Conservation (phyloP, 2,113 vertebrate species). For the Balaeniceps rex region DNA sequence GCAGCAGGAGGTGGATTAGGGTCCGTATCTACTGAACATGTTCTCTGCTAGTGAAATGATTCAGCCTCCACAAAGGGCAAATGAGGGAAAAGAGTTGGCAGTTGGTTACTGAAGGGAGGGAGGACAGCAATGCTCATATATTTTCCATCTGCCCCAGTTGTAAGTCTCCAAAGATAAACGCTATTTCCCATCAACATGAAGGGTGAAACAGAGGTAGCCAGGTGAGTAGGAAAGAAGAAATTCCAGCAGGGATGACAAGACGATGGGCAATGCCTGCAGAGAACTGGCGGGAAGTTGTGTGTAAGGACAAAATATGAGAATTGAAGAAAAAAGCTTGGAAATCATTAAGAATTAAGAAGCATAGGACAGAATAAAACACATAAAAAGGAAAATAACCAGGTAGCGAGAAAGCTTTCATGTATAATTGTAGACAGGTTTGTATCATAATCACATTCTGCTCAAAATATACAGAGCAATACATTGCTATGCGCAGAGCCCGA, state of each 20-base stretch:
- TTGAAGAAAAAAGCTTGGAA: neutral
- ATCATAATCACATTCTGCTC: neutral
- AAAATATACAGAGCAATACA: neutral
- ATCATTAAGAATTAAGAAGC: neutral
- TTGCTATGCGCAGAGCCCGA: too few species aligned
- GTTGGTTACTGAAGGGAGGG: too few species aligned
- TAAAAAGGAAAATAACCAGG: neutral
- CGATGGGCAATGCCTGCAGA: rapidly evolving
- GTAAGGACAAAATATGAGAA: neutral
- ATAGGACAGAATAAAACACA: neutral
- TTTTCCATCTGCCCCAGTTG: too few species aligned
- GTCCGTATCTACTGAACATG: rapidly evolving
- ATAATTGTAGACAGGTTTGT: neutral
- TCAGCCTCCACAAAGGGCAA: neutral
- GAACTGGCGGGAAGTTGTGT: neutral
- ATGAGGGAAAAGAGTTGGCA: neutral
- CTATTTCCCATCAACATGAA: rapidly evolving
- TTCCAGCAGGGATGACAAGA: neutral
- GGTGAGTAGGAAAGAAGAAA: neutral
- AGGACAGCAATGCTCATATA: neutral
- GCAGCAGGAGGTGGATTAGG: neutral
- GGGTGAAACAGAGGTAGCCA: neutral
- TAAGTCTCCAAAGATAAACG: neutral
- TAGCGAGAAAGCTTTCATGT: neutral
- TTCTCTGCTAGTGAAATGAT: neutral